phyloP scores from a whole-genome alignment of 1,140 invertebrate genomes.

The Rhopalosiphum padi region DNA sequence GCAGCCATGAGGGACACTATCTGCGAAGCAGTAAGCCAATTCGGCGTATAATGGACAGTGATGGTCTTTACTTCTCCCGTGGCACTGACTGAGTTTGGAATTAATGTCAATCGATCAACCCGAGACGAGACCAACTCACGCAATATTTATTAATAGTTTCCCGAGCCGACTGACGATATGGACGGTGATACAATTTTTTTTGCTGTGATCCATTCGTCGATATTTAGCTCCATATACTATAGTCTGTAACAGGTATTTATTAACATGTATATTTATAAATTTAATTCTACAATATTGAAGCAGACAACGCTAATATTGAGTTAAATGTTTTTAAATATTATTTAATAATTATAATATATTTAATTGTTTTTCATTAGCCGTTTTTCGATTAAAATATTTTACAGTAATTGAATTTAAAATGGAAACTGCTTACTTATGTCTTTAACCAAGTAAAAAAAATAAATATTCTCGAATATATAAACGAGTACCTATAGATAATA shows the following conservation, averaged over 20 bases:
- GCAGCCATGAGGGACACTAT: too few relatives aligned
- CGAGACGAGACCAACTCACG: too few relatives aligned
- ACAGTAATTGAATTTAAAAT: background rate
- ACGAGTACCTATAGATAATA: background rate
- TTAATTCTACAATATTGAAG: background rate
- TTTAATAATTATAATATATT: background rate
- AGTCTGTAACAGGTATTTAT: too few relatives aligned
- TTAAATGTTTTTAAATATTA: background rate
- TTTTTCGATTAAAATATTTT: background rate
- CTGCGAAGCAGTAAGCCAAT: too few relatives aligned
- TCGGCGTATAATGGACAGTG: too few relatives aligned
- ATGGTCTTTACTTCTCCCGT: too few relatives aligned
- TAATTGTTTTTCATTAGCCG: background rate
- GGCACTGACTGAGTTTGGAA: too few relatives aligned
- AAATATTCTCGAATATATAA: background rate
- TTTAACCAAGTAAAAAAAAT: background rate
- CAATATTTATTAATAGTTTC: too few relatives aligned
- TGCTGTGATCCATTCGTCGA: background rate
- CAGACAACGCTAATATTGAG: background rate
- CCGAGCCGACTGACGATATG: background rate
- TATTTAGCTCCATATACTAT: background rate
- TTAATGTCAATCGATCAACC: too few relatives aligned
- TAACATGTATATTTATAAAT: too few relatives aligned
- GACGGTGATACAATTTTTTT: background rate
- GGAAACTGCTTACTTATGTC: too few relatives aligned